Base-by-base conservation (phyloP, 2,797 vertebrate species). In the Hipposideros larvatus region DNA sequence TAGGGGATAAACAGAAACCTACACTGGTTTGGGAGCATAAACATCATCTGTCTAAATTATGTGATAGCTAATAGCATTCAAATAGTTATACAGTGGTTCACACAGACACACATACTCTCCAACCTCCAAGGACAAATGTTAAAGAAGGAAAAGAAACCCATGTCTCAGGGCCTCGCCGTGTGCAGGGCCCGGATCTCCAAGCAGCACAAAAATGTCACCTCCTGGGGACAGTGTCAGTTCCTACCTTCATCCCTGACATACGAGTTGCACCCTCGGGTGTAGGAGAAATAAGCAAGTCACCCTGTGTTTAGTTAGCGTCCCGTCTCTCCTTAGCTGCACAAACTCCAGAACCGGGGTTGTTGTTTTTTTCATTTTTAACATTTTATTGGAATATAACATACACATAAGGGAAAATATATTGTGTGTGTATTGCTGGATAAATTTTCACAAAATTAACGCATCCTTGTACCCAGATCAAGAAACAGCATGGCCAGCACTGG, bases 151-250 rank as follows among this genome's bases (percentile, higher is more conserved):
- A 24, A 7, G 48, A 48, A 28, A 43, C 31, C 2, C 3, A 53
- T 31, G 24, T 63, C 74, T 31, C 2, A 53, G n/a, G 2, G 43
- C 41, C 55, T n/a, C 7, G 1, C 15, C 2, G 0, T 11, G 10
- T 19, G 16, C 48, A 51, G 14, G 48, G 13, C 13, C 48, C 48
- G 13, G 4, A 14, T 51, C 48, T 51, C 48, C 14, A 4, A 51
- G 48, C 48, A 51, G 48, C 48, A 7, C 48, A 51, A 4, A 11
- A 51, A 15, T 15, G 48, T 51, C 14, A 51, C 48, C 48, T 4
- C 14, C 48, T 51, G 48, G 48, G 2, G 43, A 43, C 43, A 43
- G 43, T 43, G 53, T 21, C 16, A 15, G 7, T 24, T 51, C 55
- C n/a, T n/a, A 53, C 48, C 70, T 59, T 31, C 7, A 55, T 5